These are phyloP conservation scores for Lissocephala sabroskyi DNA, from an alignment of 2,888 invertebrate species.

Conservation along the genomic window DNA sequence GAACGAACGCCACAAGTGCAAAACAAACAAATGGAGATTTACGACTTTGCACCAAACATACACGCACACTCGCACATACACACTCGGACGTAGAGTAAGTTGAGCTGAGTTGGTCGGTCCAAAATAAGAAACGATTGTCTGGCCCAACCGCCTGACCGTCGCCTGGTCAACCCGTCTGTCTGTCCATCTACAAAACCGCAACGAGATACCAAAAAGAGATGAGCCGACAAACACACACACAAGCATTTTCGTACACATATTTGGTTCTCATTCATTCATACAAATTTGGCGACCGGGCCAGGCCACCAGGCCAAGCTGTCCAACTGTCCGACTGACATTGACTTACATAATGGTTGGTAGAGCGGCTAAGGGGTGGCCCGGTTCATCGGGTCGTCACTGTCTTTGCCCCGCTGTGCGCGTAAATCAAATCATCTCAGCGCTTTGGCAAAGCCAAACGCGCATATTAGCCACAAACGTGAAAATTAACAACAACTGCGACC, in stretches of 20 bases:
- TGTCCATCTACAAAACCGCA: not conserved
- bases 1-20: conserved; percentile 8
- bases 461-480: conserved; percentile 28
- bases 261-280: no score
- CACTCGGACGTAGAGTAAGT: no score
- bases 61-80: conserved; percentile 1
- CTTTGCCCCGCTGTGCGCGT: conserved; percentile 15
- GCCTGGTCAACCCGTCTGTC: not conserved
- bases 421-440: conserved; percentile 38
- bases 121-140: conserved; percentile 3
- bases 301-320: not conserved
- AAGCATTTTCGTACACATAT: no score
- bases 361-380: no score
- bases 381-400: no score
- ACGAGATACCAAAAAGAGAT: conserved; percentile 1
- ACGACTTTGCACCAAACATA: conserved; percentile 4
- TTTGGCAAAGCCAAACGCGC: conserved; percentile 20
- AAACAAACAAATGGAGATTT: conserved; percentile 25
- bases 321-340: conserved; percentile 35
- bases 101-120: not conserved
- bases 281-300: no score
- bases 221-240: not conserved
- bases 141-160: no score
- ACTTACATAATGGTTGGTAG: conserved; percentile 34
- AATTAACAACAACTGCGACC: conserved; percentile 26